These are phyloP conservation scores for Lepidurus arcticus DNA, from an alignment of 1,140 invertebrate species.

Conservation along the genomic window DNA sequence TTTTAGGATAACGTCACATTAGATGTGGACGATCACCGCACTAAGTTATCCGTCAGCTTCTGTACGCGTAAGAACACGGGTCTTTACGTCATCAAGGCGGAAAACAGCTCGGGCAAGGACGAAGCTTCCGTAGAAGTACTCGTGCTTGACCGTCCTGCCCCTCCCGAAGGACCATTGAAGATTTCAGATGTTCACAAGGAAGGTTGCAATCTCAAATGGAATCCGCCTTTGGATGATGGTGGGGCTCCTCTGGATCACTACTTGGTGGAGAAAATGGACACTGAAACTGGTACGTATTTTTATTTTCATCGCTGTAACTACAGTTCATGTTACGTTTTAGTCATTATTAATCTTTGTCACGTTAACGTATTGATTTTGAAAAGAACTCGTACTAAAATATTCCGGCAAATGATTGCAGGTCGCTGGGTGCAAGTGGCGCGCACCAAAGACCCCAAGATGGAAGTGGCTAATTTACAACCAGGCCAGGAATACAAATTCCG, in stretches of 20 bases:
- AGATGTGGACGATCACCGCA: constrained; percentile 77
- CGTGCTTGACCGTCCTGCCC: constrained; percentile 78
- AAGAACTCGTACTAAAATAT: neutral
- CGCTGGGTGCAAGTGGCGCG: constrained; percentile 76
- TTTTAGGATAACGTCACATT: constrained; percentile 59
- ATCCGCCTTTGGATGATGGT: constrained; percentile 83
- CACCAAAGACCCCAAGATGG: constrained; percentile 73
- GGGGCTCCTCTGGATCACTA: constrained; percentile 87
- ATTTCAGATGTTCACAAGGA: constrained; percentile 88
- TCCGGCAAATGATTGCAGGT: constrained; percentile 42
- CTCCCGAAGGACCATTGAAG: constrained; percentile 86
- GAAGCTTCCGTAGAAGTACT: constrained; percentile 82
- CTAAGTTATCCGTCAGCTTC: constrained; percentile 68
- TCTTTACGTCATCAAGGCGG: constrained; percentile 76
- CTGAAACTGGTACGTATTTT: constrained; percentile 56
- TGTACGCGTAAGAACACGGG: constrained; percentile 76
- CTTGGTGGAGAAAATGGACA: constrained; percentile 84
- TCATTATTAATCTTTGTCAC: neutral
- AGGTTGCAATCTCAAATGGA: constrained; percentile 89
- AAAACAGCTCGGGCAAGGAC: constrained; percentile 85
- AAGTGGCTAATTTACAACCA: constrained; percentile 74
- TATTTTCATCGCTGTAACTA: neutral
- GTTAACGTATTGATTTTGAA: neutral
- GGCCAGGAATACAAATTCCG: constrained; percentile 96
- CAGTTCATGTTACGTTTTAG: too few relatives aligned